These are phyloP conservation scores for Laothoe populi DNA, from an alignment of 2,888 invertebrate genomes.

Conservation along the genomic window DNA sequence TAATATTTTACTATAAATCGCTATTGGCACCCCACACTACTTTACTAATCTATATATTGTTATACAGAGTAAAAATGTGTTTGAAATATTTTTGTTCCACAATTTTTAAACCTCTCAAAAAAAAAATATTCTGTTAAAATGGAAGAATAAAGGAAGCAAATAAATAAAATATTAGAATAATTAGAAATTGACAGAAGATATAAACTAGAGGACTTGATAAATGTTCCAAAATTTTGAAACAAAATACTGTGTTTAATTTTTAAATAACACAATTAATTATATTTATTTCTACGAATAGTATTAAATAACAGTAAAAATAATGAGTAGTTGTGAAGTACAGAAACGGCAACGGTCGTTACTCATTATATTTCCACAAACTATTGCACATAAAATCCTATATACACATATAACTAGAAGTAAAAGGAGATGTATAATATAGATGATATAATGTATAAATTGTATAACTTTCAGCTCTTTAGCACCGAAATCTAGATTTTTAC, in stretches of 20 bases:
- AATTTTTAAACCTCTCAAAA: neutral
- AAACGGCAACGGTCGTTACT: neutral
- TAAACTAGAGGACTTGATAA: too few relatives aligned
- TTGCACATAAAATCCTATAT: conserved; percentile 23
- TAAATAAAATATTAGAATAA: neutral
- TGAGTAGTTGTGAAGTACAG: neutral
- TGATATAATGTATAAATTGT: conserved; percentile 26
- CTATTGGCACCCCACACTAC: conserved; percentile 17
- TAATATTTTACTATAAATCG: conserved; percentile 9
- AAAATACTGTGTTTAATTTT: neutral
- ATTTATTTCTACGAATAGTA: too few relatives aligned
- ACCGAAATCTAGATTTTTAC: conserved; percentile 66
- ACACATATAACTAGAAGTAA: conserved; percentile 25
- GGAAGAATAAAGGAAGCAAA: neutral
- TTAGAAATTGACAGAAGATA: neutral
- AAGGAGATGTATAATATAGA: conserved; percentile 24
- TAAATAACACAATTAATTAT: neutral
- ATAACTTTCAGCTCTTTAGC: conserved; percentile 51
- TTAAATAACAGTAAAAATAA: too few relatives aligned
- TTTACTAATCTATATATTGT: conserved; percentile 10
- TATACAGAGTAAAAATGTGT: conserved; percentile 16
- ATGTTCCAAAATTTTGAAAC: too few relatives aligned
- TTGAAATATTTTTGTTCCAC: neutral
- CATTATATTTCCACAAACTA: conserved; percentile 16
- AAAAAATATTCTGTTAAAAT: too few relatives aligned